phyloP scores from a whole-genome alignment of 2,113 vertebrate species.

The Polyodon spathula region DNA sequence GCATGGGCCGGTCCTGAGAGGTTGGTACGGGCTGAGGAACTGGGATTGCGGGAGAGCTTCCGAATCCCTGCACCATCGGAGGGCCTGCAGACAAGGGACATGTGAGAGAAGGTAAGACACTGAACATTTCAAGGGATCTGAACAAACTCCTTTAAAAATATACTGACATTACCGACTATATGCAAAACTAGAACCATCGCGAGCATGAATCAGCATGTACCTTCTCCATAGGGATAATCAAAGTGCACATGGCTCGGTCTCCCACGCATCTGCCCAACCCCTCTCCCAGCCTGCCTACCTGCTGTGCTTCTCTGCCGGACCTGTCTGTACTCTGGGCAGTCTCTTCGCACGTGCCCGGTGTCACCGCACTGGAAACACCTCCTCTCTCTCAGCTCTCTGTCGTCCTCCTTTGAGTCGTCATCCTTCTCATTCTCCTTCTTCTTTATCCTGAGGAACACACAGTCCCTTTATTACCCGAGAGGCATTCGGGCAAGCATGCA shows the following conservation, averaged over 20 bases:
- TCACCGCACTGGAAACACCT: conserved; percentile 95
- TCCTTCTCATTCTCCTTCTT: conserved; percentile 93
- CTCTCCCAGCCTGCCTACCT: no score
- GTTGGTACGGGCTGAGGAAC: conserved; percentile 44
- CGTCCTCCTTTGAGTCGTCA: conserved; percentile 83
- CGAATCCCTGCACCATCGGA: conserved; percentile 71
- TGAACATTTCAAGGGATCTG: no score
- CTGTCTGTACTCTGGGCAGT: conserved; percentile 88
- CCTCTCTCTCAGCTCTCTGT: conserved; percentile 79
- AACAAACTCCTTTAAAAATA: no score
- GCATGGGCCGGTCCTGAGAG: conserved; percentile 59
- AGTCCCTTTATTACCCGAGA: not conserved
- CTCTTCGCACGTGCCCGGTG: conserved; percentile 83
- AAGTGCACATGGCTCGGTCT: conserved; percentile 50
- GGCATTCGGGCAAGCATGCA: not conserved
- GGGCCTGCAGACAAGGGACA: conserved; percentile 49
- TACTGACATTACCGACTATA: no score
- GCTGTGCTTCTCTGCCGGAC: conserved; percentile 71
- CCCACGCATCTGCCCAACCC: no score
- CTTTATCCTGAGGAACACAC: conserved; percentile 65
- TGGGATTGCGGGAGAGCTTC: conserved; percentile 76
- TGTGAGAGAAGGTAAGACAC: no score
- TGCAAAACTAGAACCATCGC: no score
- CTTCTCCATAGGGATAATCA: not conserved
- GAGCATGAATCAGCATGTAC: no score